Conservation (phyloP, 37 sponge, comb jelly and placozoan species). For the Theonella swinhoei region DNA sequence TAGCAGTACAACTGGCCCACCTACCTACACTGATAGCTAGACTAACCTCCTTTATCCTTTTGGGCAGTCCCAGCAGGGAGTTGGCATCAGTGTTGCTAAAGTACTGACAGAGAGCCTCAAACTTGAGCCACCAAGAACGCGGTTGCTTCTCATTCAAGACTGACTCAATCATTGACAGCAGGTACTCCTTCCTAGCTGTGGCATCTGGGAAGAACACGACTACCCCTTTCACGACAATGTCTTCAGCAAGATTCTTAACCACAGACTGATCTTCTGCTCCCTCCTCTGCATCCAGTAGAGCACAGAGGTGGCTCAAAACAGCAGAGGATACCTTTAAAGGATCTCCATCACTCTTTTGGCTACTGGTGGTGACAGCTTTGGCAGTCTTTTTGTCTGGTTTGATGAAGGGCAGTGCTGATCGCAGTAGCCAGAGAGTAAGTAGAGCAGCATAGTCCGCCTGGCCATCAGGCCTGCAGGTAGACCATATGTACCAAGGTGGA, state of each 20-base stretch:
- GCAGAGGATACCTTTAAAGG: slow-evolving; percentile 36
- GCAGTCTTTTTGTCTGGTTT: neutral
- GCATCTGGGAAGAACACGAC: slow-evolving; percentile 86
- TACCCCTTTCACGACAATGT: slow-evolving; percentile 71
- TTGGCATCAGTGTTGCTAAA: slow-evolving; percentile 71
- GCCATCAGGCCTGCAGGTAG: slow-evolving; percentile 11
- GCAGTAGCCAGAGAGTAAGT: slow-evolving; percentile 53
- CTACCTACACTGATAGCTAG: neutral
- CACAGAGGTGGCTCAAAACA: slow-evolving; percentile 70
- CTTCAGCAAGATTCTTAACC: slow-evolving; percentile 57
- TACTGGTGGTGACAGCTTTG: neutral
- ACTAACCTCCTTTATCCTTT: neutral
- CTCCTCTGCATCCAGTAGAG: slow-evolving; percentile 47
- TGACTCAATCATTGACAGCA: slow-evolving; percentile 64
- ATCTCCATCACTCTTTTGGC: neutral
- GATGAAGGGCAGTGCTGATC: slow-evolving; percentile 58
- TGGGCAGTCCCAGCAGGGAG: slow-evolving; percentile 75
- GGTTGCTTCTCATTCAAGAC: slow-evolving; percentile 68
- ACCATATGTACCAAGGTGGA: neutral
- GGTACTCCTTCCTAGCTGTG: slow-evolving; percentile 64
- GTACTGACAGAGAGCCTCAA: slow-evolving; percentile 86
- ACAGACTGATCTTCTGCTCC: slow-evolving; percentile 3
- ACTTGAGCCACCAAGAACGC: slow-evolving; percentile 79
- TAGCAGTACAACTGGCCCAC: neutral
- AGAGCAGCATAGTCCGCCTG: slow-evolving; percentile 8